phyloP scores from a whole-genome alignment of 2,113 vertebrate species.

The Malurus cyaneus region DNA sequence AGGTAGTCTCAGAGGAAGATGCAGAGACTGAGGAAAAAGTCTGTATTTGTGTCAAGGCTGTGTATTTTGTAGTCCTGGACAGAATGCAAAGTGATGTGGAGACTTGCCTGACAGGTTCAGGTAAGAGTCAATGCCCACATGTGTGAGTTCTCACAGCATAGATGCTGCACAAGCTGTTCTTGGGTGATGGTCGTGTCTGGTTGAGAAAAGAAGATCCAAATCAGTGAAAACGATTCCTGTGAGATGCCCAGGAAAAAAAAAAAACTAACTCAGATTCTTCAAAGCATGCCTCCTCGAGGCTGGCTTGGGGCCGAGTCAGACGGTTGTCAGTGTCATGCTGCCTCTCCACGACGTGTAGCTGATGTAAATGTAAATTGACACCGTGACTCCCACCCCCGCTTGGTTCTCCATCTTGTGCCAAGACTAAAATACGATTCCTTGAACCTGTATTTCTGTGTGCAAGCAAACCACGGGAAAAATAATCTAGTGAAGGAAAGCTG shows the following conservation, averaged over 20 bases:
- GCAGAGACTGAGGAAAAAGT: neutral
- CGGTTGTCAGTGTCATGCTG: neutral
- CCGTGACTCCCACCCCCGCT: neutral
- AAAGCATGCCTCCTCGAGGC: neutral
- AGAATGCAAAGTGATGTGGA: fast-evolving
- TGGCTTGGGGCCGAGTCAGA: neutral
- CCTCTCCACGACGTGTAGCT: neutral
- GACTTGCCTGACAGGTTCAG: neutral
- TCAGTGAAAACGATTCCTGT: neutral
- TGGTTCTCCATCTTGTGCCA: neutral
- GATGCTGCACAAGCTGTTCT: neutral
- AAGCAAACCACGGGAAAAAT: neutral
- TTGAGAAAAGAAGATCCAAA: neutral
- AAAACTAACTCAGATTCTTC: neutral
- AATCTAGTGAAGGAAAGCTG: neutral
- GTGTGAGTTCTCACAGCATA: neutral
- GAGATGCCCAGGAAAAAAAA: neutral
- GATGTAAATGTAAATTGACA: neutral
- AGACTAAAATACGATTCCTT: neutral
- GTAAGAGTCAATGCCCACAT: neutral
- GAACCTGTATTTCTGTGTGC: neutral
- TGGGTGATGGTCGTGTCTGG: neutral
- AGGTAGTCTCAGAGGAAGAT: neutral
- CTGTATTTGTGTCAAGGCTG: fast-evolving
- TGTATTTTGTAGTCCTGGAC: neutral